phyloP scores from a whole-genome alignment of 37 sponge, comb jelly and placozoan species.

The Dysidea cf. avara region DNA sequence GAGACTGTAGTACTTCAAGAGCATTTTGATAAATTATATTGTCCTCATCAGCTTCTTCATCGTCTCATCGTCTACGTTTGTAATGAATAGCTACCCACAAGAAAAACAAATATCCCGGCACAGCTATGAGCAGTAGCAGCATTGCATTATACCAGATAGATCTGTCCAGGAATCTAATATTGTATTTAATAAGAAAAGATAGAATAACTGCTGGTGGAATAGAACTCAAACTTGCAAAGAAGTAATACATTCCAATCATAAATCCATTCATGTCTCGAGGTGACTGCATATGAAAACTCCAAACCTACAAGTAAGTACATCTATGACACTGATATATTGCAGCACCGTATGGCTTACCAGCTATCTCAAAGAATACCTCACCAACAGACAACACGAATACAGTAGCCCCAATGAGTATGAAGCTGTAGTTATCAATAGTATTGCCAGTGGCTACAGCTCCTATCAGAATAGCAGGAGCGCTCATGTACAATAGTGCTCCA shows the following conservation, averaged over 20 bases:
- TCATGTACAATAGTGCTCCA: neutral
- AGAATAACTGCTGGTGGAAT: slow-evolving; percentile 4
- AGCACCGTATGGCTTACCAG: neutral
- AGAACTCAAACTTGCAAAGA: slow-evolving; percentile 15
- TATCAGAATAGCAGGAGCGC: neutral
- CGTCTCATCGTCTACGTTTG: slow-evolving; percentile 22
- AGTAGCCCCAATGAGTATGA: neutral
- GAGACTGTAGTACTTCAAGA: too few species aligned
- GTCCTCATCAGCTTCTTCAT: too few species aligned
- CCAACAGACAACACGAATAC: slow-evolving; percentile 12
- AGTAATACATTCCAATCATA: slow-evolving; percentile 44
- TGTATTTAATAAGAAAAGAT: neutral
- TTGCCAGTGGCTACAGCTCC: too few species aligned
- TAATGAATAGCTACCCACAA: slow-evolving; percentile 4
- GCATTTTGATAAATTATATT: too few species aligned
- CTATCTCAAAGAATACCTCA: slow-evolving; percentile 22
- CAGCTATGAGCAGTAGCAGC: neutral
- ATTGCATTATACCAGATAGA: slow-evolving; percentile 31
- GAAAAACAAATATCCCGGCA: neutral
- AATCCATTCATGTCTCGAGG: slow-evolving; percentile 51
- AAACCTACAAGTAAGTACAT: too few species aligned
- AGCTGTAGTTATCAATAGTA: neutral
- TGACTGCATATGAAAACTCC: slow-evolving; percentile 57
- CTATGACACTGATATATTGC: neutral
- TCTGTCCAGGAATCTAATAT: neutral